Evolutionary conservation across 2,888 invertebrate species (phyloP), one percentile per base, ranked within the genome.

Genomic region (Athripsodes cinereus): DNA sequence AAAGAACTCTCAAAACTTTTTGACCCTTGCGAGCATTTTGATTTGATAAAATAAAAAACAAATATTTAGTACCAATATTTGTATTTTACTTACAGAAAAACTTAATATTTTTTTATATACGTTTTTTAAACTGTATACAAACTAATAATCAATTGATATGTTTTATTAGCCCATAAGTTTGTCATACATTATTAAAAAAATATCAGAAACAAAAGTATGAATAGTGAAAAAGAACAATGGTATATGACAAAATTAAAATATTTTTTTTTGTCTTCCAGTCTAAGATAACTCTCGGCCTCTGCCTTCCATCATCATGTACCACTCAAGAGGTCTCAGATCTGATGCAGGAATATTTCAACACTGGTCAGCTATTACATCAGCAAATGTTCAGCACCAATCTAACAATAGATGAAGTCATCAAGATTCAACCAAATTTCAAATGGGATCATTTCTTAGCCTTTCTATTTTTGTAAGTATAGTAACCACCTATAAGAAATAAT

Each of bases 241-340:
- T n/a, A n/a, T n/a, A n/a, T n/a, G n/a, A n/a, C n/a, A n/a, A 21
- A 48, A 50, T 22, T 50, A 22, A 50, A 50, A 22, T 13, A 6
- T 11, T 13, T 20, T n/a, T 10, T 31, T 53, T 53, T 49, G 31
- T 18, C n/a, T 57, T 67, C 16, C 61, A 75, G 75, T 73, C 78
- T 65, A 67, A 77, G 11, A 71, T 81, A 3, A 75, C 75, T 52
- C 68, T 81, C n/a, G 81, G 81, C 0, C 67, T 81, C 2, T 81
- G 81, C 58, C 65, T 81, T 52, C 81, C 81, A 1, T 70, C 71
- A 1, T 69, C 75, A 0, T 81, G 81, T 60, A 66, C 68, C 0
- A 69, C 69, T 0, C 49, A 58, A 2, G 75, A 81, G 57, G 67
- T 75, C 10, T 67, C 68, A 56, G 66, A 69, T 18, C 65, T 74